phyloP scores from a whole-genome alignment of 1,140 invertebrate species.

The Lepidotrigona ventralis region DNA sequence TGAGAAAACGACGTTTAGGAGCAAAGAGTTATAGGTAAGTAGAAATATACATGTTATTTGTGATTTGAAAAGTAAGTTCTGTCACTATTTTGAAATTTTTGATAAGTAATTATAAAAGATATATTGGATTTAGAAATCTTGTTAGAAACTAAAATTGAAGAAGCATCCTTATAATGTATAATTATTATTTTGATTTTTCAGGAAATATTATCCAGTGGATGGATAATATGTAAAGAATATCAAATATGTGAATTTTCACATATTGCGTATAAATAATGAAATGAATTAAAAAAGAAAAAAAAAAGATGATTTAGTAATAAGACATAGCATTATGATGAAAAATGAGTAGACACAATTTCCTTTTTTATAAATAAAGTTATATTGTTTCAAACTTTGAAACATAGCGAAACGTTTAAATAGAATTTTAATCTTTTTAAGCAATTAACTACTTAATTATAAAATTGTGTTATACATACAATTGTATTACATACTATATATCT shows the following conservation, averaged over 20 bases:
- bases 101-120: neutral
- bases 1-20: constrained; percentile 32
- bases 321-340: constrained; percentile 11
- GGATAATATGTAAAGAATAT: constrained; percentile 39
- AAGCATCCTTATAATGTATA: constrained; percentile 18
- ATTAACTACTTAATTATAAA: neutral
- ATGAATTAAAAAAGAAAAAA: neutral
- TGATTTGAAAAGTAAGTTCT: neutral
- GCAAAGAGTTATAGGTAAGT: constrained; percentile 43
- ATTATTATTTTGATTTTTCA: constrained; percentile 51
- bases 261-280: constrained; percentile 24
- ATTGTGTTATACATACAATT: neutral
- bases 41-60: neutral
- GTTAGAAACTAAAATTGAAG: neutral
- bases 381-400: neutral
- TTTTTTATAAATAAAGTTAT: constrained; percentile 1
- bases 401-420: constrained; percentile 9
- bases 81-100: neutral
- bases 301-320: constrained; percentile 12
- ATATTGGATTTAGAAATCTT: neutral
- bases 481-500: no score
- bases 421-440: neutral
- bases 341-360: constrained; percentile 20
- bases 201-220: constrained; percentile 48
- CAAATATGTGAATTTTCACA: constrained; percentile 37